phyloP scores from a whole-genome alignment of 2,113 vertebrate species.

The Cryptotis parvus region DNA sequence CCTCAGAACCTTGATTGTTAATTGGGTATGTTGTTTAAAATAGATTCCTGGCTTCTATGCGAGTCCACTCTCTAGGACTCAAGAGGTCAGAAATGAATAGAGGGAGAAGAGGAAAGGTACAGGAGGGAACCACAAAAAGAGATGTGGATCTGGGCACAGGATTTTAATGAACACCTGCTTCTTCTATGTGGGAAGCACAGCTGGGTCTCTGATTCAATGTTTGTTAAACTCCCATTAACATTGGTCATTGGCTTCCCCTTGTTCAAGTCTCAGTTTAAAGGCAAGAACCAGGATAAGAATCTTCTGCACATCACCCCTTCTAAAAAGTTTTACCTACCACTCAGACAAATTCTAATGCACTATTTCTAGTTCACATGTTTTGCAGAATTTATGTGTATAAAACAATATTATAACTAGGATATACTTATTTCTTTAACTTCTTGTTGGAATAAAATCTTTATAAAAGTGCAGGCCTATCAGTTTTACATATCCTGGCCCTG shows the following conservation, averaged over 20 bases:
- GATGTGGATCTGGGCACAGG: not conserved
- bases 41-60: not conserved
- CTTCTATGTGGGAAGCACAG: not conserved
- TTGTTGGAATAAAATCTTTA: not conserved
- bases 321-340: not conserved
- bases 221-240: conserved; percentile 1
- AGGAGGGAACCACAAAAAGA: not conserved
- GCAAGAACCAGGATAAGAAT: not conserved
- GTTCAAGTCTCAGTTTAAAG: not conserved
- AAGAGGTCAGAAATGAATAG: not conserved
- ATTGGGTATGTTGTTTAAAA: not conserved
- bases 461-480: not conserved
- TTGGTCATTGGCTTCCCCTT: not conserved
- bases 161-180: conserved; percentile 26
- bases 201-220: not conserved
- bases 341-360: not conserved
- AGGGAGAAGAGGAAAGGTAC: not conserved
- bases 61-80: not conserved
- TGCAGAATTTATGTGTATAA: not conserved
- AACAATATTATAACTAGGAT: not conserved
- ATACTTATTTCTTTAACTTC: not conserved
- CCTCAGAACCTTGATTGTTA: not conserved
- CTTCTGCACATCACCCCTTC: not conserved
- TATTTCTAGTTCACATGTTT: not conserved
- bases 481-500: not conserved